Base-by-base conservation (phyloP, 2,888 invertebrate genomes). In the Drosophila mettleri region DNA sequence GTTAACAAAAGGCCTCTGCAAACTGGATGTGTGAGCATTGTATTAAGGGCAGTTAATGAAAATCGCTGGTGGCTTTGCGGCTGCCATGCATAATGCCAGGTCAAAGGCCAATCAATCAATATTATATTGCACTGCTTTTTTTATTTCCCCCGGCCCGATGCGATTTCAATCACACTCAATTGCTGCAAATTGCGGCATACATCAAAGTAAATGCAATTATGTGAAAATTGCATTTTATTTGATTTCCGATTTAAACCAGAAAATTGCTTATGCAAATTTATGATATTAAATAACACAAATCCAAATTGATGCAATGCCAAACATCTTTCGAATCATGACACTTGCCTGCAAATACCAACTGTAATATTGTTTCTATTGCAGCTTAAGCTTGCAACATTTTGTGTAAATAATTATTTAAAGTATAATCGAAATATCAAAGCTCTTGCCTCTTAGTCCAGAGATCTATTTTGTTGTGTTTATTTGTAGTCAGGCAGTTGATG, bases 141-240 rank as follows among this genome's bases (percentile, higher is more conserved):
- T 54, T 51, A 36, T 45, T 34, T 38, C 43, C n/a, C 46, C 39
- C 33, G 24, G 41, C 22, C 45, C 29, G 41, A 54, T 79, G 31
- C 46, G 34, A 69, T 60, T 63, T 66, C 65, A 72, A 82, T 83
- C 65, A 71, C 74, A 49, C 52, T 70, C 78, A 86, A 77, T 82
- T 86, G 72, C 61, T 64, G 62, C 59, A 75, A 87, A 85, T 81
- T 85, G 85, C 45, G 48, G 38, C 69, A 72, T 36, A 60, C 45
- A 79, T 65, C 52, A 52, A 63, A 74, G 68, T 66, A 61, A 80
- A 71, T 71, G 74, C 74, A 81, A 81, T 81, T 78, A 86, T 80
- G 66, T 69, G 84, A 41, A 82, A 80, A 84, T 81, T 82, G 74
- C 72, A 84, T 70, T 84, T 86, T 46, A 78, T 69, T 86, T 69